A percentile compares a stretch with the other conserved stretches of the same genome.
Evolutionary conservation across 2,888 invertebrate genomes (phyloP).

Genomic region (Melanostoma scalare): DNA sequence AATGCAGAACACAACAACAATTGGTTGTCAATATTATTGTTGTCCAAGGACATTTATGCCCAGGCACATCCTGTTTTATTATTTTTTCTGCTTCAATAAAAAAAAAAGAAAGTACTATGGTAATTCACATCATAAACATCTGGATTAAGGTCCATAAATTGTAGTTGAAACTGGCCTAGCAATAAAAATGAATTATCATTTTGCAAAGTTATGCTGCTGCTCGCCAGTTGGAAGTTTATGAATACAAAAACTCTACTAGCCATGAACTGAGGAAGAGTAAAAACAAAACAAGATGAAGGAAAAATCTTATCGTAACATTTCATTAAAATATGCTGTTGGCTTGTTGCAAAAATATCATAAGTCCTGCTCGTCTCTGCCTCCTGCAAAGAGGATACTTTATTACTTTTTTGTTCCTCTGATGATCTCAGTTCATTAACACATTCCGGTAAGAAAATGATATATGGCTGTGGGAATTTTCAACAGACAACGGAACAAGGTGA

Average conservation of each 20-base stretch:
- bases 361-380: conserved; percentile 33
- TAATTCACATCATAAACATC: conserved; percentile 62
- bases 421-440: no score
- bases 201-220: conserved; percentile 22
- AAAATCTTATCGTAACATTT: background rate
- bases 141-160: conserved; percentile 64
- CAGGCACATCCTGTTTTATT: no score
- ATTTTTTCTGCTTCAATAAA: no score
- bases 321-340: conserved; percentile 60
- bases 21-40: no score
- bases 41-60: no score
- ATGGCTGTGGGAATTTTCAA: no score
- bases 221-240: background rate
- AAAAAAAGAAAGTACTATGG: conserved; percentile 2
- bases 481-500: no score
- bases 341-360: conserved; percentile 35
- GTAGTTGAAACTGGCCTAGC: conserved; percentile 19
- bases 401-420: no score
- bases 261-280: conserved; percentile 12
- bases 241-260: background rate
- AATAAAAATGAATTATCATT: conserved; percentile 57
- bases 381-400: conserved; percentile 12
- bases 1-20: no score
- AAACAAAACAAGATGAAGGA: background rate
- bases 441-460: no score